Evolutionary conservation across 2,888 invertebrate species (phyloP), one percentile per base, ranked within the genome.

Genomic region (Ditula angustiorana): DNA sequence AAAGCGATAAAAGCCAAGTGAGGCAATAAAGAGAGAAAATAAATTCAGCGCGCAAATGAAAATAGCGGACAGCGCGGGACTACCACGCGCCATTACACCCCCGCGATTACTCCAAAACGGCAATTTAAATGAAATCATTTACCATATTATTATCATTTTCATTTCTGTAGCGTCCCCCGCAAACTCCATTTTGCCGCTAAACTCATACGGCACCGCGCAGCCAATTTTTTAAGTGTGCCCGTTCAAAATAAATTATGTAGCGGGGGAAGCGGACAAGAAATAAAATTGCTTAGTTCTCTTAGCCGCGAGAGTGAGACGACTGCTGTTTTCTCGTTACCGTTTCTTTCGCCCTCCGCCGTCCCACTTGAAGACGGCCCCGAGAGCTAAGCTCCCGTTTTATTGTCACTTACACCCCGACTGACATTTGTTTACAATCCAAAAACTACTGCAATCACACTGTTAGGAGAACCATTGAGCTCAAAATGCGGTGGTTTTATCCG

Each of bases 231-330:
- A 91, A 92, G 87, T 89, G 92, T 89, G 79, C 85, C 83, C 86
- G 88, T 83, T 85, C 80, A 87, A 90, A 90, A 92, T 92, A 89
- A 92, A 92, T 92, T 92, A 92, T 92, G 90, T 89, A 92, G 88
- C 80, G 81, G 81, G 85, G 78, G 81, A 75, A 78, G 79, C 82
- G 89, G 90, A 87, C 86, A 87, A 86, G 88, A 85, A 88, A 87
- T 88, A 86, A 90, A 88, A 88, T 84, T 86, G 85, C 41, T 41
- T 41, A 41, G 41, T 41, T 41, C 19, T 80, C 78, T 77, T 74
- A 74, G 74, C 73, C 67, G 85, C 55, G 65, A 69, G 87, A 91
- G 79, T 50, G 86, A 71, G 90, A 91, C 77, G 72, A 81, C 41
- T 70, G 67, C 64, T 69, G 71, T 67, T 69, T 44, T 23, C 53